These are phyloP conservation scores for Oryzias woworae DNA, from an alignment of 2,113 vertebrate species.

Conservation along the genomic window DNA sequence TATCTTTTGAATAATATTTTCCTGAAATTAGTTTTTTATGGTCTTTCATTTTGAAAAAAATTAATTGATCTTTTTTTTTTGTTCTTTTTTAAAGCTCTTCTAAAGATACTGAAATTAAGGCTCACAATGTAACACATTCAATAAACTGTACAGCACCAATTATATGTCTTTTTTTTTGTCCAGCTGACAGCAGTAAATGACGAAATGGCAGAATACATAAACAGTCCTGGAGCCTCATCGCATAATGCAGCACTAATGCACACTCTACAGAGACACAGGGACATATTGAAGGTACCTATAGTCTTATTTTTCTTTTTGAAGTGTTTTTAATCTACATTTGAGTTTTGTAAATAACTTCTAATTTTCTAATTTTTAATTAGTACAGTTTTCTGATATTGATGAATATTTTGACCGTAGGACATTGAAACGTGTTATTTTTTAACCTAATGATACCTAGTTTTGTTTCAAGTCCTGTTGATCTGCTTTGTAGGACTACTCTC, in stretches of 20 bases:
- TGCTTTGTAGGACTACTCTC: slow-evolving; percentile 87
- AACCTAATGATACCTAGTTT: neutral
- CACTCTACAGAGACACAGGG: slow-evolving; percentile 91
- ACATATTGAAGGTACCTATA: slow-evolving; percentile 87
- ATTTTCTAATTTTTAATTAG: neutral
- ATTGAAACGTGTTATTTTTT: too few species aligned
- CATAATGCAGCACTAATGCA: slow-evolving; percentile 92
- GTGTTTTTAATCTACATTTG: neutral
- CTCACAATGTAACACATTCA: too few species aligned
- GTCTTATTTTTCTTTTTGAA: neutral
- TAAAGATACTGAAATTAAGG: too few species aligned
- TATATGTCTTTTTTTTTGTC: neutral
- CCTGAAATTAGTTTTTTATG: too few species aligned
- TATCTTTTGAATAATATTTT: too few species aligned
- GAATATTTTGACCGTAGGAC: too few species aligned
- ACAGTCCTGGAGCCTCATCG: slow-evolving; percentile 81
- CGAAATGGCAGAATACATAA: slow-evolving; percentile 92
- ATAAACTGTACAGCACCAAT: neutral
- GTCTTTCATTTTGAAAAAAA: too few species aligned
- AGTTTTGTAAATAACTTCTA: neutral
- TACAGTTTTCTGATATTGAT: neutral
- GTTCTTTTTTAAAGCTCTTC: too few species aligned
- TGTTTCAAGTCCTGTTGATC: neutral
- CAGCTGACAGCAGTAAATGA: slow-evolving; percentile 91
- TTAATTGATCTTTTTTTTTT: rapidly evolving